A percentile compares a stretch with the other conserved stretches of the same genome.
Conservation (phyloP, 2,113 vertebrate genomes). For the Thalassarche chlororhynchos region DNA sequence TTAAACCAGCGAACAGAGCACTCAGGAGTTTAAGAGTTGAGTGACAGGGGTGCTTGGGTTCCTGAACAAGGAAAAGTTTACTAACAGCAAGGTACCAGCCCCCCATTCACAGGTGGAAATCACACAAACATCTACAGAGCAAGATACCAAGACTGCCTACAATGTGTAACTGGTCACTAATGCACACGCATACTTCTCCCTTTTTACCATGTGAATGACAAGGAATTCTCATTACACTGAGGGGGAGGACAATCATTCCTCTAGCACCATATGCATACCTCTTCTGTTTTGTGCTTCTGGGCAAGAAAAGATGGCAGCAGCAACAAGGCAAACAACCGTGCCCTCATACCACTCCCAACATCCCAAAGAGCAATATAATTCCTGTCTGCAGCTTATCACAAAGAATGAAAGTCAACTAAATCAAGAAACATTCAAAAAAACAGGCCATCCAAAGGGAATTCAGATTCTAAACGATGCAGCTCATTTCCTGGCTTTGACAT, state of each 20-base stretch:
- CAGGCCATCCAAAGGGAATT: neutral
- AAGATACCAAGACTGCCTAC: rapidly evolving
- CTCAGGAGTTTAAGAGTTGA: rapidly evolving
- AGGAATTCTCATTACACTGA: neutral
- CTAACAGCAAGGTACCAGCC: neutral
- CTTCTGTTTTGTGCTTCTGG: neutral
- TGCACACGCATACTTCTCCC: rapidly evolving
- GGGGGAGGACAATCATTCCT: neutral
- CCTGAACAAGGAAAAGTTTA: rapidly evolving
- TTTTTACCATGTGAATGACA: neutral
- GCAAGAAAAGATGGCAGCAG: neutral
- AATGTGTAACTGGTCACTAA: rapidly evolving
- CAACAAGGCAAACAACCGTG: neutral
- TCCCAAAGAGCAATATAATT: neutral
- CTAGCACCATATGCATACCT: neutral
- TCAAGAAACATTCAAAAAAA: neutral
- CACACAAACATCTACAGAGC: neutral
- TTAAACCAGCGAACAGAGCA: neutral
- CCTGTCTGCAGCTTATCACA: neutral
- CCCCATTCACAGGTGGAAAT: neutral
- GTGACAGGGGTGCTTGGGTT: neutral
- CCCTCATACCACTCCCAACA: neutral
- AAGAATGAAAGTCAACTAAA: neutral
- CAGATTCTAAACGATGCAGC: neutral
- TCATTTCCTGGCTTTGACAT: neutral